Conservation (phyloP, 2,113 vertebrate genomes). For the Isurus oxyrinchus region DNA sequence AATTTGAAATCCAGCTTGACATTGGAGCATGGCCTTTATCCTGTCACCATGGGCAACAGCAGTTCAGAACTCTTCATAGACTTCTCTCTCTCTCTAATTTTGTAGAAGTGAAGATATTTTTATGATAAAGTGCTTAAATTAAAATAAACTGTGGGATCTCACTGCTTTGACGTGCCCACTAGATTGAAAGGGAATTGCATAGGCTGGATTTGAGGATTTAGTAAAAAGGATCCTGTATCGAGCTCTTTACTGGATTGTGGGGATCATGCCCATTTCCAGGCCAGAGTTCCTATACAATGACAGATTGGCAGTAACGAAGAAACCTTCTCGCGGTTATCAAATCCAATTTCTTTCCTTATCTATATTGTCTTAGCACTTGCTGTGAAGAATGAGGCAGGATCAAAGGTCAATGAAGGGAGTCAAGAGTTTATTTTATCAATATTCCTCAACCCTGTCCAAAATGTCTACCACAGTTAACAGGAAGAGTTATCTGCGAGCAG, state of each 20-base stretch:
- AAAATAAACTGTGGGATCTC: neutral
- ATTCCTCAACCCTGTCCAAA: neutral
- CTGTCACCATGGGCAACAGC: neutral
- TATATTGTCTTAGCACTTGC: neutral
- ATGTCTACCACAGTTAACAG: neutral
- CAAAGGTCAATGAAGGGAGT: neutral
- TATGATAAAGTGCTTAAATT: neutral
- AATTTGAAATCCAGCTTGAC: no score
- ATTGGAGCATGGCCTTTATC: neutral
- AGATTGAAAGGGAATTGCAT: neutral
- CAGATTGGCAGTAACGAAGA: conserved; percentile 12
- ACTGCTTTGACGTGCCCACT: neutral
- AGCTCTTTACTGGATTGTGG: neutral
- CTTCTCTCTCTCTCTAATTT: neutral
- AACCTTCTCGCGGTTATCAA: neutral
- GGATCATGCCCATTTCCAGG: neutral
- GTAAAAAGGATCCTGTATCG: neutral
- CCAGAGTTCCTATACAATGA: neutral
- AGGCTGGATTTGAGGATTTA: neutral
- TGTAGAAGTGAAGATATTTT: neutral
- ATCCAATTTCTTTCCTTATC: neutral
- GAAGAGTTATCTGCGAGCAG: neutral
- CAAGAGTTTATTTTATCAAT: neutral
- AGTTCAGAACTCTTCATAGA: neutral
- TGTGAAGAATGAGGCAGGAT: neutral